Conservation (phyloP, 2,888 invertebrate species). For the Xanthia icteritia region DNA sequence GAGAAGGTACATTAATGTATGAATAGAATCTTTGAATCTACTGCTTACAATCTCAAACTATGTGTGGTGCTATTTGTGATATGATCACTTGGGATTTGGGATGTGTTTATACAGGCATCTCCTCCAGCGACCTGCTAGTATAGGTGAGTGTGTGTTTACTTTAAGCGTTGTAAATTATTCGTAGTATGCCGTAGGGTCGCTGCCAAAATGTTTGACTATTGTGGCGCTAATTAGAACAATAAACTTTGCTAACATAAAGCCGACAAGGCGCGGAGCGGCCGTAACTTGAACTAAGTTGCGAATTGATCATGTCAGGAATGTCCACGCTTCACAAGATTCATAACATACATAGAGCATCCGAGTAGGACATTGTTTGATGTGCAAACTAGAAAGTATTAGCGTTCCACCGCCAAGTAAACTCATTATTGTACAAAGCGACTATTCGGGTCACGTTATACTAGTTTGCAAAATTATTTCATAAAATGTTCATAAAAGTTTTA, state of each 20-base stretch:
- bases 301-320: constrained; percentile 58
- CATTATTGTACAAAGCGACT: constrained; percentile 19
- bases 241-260: constrained; percentile 56
- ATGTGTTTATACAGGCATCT: constrained; percentile 18
- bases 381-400: constrained; percentile 44
- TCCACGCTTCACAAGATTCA: constrained; percentile 39
- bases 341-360: constrained; percentile 15
- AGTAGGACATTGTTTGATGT: constrained; percentile 51
- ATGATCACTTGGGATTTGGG: constrained; percentile 30
- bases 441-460: constrained; percentile 27
- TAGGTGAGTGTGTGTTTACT: constrained; percentile 37
- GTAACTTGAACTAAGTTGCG: constrained; percentile 23
- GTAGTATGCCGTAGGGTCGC: constrained; percentile 46
- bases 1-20: neutral
- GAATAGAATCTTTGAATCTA: constrained; percentile 13
- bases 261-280: constrained; percentile 9
- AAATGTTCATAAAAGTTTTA: constrained; percentile 23
- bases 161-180: constrained; percentile 39
- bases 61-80: constrained; percentile 13
- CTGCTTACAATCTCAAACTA: neutral
- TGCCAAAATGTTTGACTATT: constrained; percentile 54
- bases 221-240: constrained; percentile 61
- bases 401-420: constrained; percentile 19
- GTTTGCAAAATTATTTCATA: constrained; percentile 17
- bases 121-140: constrained; percentile 1